A percentile compares a stretch with the other conserved stretches of the same genome.
These are phyloP conservation scores for Stenodera caucasica DNA, from an alignment of 2,888 invertebrate genomes.

Conservation along the genomic window DNA sequence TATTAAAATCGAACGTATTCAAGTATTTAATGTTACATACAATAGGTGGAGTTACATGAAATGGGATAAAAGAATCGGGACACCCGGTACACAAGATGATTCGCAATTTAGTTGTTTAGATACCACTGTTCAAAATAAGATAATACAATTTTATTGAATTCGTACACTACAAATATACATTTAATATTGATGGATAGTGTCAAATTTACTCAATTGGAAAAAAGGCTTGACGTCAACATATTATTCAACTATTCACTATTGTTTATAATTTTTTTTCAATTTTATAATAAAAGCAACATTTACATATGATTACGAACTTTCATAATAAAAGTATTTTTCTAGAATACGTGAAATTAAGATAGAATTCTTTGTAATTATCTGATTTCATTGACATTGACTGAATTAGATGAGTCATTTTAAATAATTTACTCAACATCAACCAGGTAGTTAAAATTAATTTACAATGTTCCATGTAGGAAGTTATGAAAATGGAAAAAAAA, in stretches of 20 bases:
- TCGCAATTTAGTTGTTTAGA: not conserved
- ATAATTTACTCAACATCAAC: not conserved
- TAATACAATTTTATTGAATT: not conserved
- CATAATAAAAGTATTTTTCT: not conserved
- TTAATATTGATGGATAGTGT: not conserved
- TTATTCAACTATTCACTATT: not conserved
- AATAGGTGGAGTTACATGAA: not conserved
- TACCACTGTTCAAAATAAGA: not conserved
- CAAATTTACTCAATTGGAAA: not conserved
- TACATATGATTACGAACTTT: not conserved
- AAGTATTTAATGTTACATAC: no score
- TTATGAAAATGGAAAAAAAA: not conserved
- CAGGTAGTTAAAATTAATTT: not conserved
- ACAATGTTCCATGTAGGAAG: not conserved
- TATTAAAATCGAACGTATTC: no score
- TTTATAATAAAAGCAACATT: not conserved
- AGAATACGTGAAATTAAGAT: not conserved
- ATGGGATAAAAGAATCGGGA: no score
- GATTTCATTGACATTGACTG: constrained; percentile 4
- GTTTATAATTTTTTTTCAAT: not conserved
- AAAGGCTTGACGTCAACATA: not conserved
- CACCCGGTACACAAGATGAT: not conserved
- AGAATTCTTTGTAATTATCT: not conserved
- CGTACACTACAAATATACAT: not conserved
- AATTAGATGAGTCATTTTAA: not conserved